phyloP scores from a whole-genome alignment of 2,797 vertebrate species.

The Synaphobranchus kaupii region DNA sequence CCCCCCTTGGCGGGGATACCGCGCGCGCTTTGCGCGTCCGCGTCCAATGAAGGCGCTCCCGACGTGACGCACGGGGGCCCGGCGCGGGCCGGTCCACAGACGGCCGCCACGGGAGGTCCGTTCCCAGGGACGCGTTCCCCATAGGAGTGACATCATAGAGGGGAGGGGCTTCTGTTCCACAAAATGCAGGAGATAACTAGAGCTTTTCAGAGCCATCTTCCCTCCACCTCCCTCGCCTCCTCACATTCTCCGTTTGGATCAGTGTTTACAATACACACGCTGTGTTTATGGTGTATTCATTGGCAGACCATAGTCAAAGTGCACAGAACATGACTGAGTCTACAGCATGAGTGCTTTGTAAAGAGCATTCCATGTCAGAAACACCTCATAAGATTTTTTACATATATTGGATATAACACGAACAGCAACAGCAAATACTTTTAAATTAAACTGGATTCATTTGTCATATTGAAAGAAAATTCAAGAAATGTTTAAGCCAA shows the following conservation, averaged over 20 bases:
- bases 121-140: background rate
- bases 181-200: conserved; percentile 66
- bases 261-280: conserved; percentile 62
- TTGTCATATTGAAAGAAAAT: conserved; percentile 28
- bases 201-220: conserved; percentile 60
- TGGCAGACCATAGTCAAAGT: conserved; percentile 61
- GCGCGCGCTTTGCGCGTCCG: conserved; percentile 5
- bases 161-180: conserved; percentile 48
- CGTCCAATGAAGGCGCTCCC: conserved; percentile 10
- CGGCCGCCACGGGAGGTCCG: conserved; percentile 18
- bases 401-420: background rate
- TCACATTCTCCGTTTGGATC: conserved; percentile 63
- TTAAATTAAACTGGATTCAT: conserved; percentile 18
- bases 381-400: background rate
- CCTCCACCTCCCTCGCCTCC: conserved; percentile 53
- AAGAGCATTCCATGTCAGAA: conserved; percentile 41
- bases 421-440: conserved; percentile 2
- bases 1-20: conserved; percentile 37
- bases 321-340: conserved; percentile 32
- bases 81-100: background rate
- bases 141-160: conserved; percentile 13
- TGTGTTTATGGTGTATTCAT: conserved; percentile 60
- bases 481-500: conserved; percentile 24
- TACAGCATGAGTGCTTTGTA: conserved; percentile 20
- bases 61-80: background rate